Percentiles rank a stretch among this genome's conserved stretches.
phyloP scores from a whole-genome alignment of 2,797 vertebrate species.

The Austrolebias charrua region DNA sequence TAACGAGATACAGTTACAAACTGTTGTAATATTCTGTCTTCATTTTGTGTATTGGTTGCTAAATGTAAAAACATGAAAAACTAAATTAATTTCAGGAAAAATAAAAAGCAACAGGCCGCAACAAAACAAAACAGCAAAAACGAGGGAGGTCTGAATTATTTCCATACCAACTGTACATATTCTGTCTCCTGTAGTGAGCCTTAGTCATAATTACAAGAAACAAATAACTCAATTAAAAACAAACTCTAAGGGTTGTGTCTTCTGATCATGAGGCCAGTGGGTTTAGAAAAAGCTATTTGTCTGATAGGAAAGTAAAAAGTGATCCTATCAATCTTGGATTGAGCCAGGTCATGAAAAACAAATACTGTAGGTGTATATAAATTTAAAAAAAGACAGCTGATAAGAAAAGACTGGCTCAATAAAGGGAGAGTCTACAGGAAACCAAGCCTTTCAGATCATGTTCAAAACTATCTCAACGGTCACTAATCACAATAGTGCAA shows the following conservation, averaged over 20 bases:
- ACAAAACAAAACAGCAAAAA: too few relatives aligned
- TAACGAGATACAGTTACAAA: too few relatives aligned
- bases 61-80: too few relatives aligned
- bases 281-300: constrained; percentile 13
- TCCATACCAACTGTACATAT: too few relatives aligned
- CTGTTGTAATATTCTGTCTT: too few relatives aligned
- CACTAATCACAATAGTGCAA: neutral
- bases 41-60: too few relatives aligned
- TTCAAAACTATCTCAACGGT: constrained; percentile 6
- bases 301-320: constrained; percentile 16
- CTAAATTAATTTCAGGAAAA: too few relatives aligned
- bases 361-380: too few relatives aligned
- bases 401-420: neutral
- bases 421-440: constrained; percentile 38
- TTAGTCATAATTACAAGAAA: neutral
- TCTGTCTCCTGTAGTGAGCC: too few relatives aligned
- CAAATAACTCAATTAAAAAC: neutral
- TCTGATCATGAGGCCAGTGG: neutral
- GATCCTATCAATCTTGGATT: constrained; percentile 1
- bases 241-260: constrained; percentile 3
- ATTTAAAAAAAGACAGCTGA: constrained; percentile 7
- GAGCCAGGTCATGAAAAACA: constrained; percentile 19
- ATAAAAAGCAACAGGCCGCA: too few relatives aligned
- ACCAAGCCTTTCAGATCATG: constrained; percentile 13
- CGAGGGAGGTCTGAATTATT: too few relatives aligned